Conservation (phyloP, 2,888 invertebrate genomes). For the Brachyopa scutellaris region DNA sequence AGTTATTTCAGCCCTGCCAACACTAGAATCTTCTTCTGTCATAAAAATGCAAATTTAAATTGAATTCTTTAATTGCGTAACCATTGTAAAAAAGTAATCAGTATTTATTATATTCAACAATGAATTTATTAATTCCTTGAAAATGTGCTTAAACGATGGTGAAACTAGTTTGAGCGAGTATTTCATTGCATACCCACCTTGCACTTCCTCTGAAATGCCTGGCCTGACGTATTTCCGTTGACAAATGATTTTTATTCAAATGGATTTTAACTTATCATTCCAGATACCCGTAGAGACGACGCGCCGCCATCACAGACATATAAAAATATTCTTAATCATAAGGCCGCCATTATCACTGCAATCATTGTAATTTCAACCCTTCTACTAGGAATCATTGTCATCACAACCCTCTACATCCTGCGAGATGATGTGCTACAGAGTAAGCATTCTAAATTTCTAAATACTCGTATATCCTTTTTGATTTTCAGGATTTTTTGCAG, state of each 20-base stretch:
- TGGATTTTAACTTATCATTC: constrained; percentile 33
- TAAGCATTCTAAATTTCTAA: constrained; percentile 74
- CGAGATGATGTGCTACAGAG: constrained; percentile 73
- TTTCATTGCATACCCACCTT: too few species aligned
- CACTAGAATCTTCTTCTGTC: neutral
- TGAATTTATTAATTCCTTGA: too few species aligned
- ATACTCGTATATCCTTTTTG: neutral
- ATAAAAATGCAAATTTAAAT: neutral
- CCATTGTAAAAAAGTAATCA: too few species aligned
- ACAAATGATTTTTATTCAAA: too few species aligned
- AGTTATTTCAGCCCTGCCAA: too few species aligned
- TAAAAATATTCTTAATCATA: constrained; percentile 69
- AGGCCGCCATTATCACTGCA: constrained; percentile 71
- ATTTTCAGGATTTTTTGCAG: neutral
- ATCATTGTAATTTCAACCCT: constrained; percentile 73
- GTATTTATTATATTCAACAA: too few species aligned
- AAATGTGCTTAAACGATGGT: too few species aligned
- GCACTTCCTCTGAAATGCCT: too few species aligned
- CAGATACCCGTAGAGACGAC: constrained; percentile 43
- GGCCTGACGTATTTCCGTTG: too few species aligned
- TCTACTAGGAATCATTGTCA: constrained; percentile 74
- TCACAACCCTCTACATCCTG: constrained; percentile 69
- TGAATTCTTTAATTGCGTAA: too few species aligned
- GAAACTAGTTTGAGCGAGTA: too few species aligned
- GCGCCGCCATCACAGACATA: constrained; percentile 42